Base-by-base conservation (phyloP, 2,888 invertebrate species). In the Drymonia ruficornis region DNA sequence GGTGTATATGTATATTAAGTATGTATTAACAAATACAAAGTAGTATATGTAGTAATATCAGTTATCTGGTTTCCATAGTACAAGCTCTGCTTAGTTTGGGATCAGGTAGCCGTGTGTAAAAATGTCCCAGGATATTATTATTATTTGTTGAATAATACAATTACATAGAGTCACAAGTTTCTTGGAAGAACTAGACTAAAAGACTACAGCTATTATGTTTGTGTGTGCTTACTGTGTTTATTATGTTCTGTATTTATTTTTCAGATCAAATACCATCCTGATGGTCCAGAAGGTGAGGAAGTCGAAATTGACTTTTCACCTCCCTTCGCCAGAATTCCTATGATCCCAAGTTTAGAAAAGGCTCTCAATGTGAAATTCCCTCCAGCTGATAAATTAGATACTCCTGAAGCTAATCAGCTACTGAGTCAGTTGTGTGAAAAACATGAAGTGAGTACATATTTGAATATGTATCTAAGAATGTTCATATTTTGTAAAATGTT, bases 231-330 rank as follows among this genome's bases (percentile, higher is more conserved):
- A n/a, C n/a, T n/a, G n/a, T n/a, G n/a, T n/a, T n/a, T n/a, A n/a
- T n/a, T 12, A 11, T 40, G 15, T 15, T 40, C 12, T 16, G 16
- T 40, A 16, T 9, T 16, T 16, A 9, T 40, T 52, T 79, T 78
- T 49, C 55, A 93, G 93, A 86, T 95, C 5, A 94, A 94, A 74
- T 99, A 98, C 81, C 99, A 98, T 85, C 99, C 99, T 0, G 97
- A 98, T 64, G 98, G 98, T 0, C 95, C 95, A 0, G 97, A 96
- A 6, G 96, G 96, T 49, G 96, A 96, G 73, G 95, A 94, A 63
- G 93, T 96, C 5, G 97, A 97, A 86, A 96, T 99, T 55, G 99
- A 99, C 87, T 99, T 99, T 80, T 98, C 98, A 5, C 99, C 99
- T 29, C 99, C 99, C 2, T 99, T 99, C 91, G 97, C 95, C 70